Evolutionary conservation across 2,797 vertebrate species (phyloP).

Genomic region (Clarias platycephalus): DNA sequence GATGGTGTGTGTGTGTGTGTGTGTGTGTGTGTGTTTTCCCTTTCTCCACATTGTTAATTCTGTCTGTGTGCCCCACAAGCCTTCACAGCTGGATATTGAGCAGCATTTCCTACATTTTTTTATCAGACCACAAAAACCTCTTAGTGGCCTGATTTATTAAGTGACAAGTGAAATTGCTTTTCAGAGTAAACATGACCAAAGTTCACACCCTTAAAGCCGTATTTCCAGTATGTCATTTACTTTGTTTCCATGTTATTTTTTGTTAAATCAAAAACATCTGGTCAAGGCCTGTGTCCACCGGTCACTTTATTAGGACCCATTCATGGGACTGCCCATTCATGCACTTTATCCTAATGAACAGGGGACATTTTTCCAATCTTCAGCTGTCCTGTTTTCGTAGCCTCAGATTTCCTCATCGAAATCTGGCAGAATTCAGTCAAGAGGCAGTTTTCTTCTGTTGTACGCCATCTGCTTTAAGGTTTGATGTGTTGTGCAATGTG

Average conservation of each 20-base stretch:
- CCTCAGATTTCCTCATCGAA: neutral
- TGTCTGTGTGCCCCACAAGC: slow-evolving; percentile 14
- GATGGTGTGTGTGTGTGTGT: neutral
- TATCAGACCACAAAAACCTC: slow-evolving; percentile 36
- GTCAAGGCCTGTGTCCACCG: neutral
- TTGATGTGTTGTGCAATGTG: neutral
- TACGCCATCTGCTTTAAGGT: neutral
- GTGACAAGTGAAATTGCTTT: slow-evolving; percentile 49
- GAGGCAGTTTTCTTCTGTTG: neutral
- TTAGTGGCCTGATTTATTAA: slow-evolving; percentile 44
- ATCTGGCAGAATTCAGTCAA: too few species aligned
- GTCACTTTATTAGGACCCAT: neutral
- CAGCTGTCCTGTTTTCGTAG: neutral
- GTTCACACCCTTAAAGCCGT: slow-evolving; percentile 1
- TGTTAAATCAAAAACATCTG: slow-evolving; percentile 1
- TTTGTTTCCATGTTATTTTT: slow-evolving; percentile 29
- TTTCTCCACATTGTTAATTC: slow-evolving; percentile 34
- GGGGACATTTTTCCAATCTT: neutral
- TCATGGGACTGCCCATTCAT: neutral
- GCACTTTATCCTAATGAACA: neutral
- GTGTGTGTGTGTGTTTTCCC: neutral
- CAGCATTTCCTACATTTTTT: slow-evolving; percentile 22
- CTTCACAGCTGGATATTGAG: slow-evolving; percentile 35
- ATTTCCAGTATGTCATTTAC: slow-evolving; percentile 11
- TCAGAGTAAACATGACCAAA: slow-evolving; percentile 41